These are phyloP conservation scores for Chrysodeixis includens DNA, from an alignment of 2,888 invertebrate species.

Conservation along the genomic window DNA sequence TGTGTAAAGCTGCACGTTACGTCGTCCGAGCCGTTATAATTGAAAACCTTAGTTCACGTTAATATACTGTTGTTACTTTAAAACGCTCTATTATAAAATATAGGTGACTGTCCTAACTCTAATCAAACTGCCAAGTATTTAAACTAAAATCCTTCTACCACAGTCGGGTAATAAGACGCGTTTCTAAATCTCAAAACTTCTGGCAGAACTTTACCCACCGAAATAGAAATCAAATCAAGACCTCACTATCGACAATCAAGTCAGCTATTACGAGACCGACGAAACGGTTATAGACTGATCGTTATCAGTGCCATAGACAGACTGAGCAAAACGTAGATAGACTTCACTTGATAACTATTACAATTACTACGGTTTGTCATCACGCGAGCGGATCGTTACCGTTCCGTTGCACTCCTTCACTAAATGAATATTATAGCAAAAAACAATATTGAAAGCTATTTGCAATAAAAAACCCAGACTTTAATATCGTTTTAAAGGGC, in stretches of 20 bases:
- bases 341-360: constrained; percentile 39
- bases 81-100: not conserved
- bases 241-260: constrained; percentile 1
- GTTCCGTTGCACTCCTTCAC: constrained; percentile 20
- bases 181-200: not conserved
- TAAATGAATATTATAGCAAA: constrained; percentile 14
- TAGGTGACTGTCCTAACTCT: not conserved
- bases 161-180: not conserved
- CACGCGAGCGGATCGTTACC: constrained; percentile 55
- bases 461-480: constrained; percentile 7
- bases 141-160: not conserved
- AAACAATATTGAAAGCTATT: constrained; percentile 16
- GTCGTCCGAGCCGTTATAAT: too few species aligned
- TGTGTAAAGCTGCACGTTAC: not conserved
- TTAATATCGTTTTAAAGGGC: constrained; percentile 9
- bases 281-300: constrained; percentile 6
- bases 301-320: constrained; percentile 21
- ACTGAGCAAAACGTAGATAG: constrained; percentile 21
- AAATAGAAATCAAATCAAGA: constrained; percentile 3
- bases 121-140: not conserved
- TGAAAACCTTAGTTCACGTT: too few species aligned
- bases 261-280: not conserved
- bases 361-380: constrained; percentile 48
- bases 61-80: too few species aligned
- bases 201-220: not conserved